These are phyloP conservation scores for Meta bourneti DNA, from an alignment of 2,888 invertebrate species.

Conservation along the genomic window DNA sequence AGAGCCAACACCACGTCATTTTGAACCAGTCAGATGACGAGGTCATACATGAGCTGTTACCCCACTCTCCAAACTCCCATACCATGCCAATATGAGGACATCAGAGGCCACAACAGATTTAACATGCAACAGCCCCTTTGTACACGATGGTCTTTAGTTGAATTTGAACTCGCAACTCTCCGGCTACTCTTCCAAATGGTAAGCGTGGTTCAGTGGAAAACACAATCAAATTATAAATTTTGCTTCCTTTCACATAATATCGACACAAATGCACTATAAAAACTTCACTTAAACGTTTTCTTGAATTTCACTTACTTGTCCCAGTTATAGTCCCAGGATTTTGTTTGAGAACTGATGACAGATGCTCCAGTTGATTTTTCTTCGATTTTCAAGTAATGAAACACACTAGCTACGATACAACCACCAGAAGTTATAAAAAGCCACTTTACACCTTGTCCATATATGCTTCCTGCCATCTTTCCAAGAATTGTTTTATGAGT, in stretches of 20 bases:
- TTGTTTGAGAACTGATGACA: neutral
- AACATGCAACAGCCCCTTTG: no score
- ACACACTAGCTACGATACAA: neutral
- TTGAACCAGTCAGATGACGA: no score
- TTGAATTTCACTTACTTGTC: conserved; percentile 16
- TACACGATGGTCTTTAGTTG: no score
- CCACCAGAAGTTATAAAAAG: neutral
- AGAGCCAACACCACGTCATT: no score
- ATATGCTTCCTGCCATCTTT: no score
- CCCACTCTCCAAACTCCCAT: no score
- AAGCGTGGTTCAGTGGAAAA: neutral
- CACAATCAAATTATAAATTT: neutral
- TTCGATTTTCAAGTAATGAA: conserved; percentile 17
- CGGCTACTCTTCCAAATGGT: no score
- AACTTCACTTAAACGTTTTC: neutral
- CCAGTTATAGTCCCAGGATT: conserved; percentile 28
- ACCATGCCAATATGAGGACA: no score
- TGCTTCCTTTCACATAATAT: neutral
- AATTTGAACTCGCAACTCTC: no score
- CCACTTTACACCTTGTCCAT: neutral
- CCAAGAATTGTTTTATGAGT: no score
- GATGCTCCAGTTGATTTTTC: neutral
- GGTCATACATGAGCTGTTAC: no score
- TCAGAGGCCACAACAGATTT: no score
- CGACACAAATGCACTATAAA: neutral